Evolutionary conservation across 1,140 invertebrate genomes (phyloP).

Genomic region (Drosophila kohkoa): DNA sequence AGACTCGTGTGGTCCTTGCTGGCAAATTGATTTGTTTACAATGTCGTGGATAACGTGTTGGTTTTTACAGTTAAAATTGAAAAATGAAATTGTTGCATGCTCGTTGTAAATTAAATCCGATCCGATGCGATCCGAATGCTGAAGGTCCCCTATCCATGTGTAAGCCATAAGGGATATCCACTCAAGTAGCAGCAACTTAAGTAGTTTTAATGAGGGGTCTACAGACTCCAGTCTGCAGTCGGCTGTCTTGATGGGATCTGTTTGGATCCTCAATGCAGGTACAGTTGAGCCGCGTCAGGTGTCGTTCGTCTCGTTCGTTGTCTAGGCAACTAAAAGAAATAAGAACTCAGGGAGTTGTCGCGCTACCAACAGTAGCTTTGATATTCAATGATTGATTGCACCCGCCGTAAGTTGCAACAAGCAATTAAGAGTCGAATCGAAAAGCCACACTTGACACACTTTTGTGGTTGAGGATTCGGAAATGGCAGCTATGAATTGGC

Average conservation of each 20-base stretch:
- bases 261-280: slow-evolving; percentile 29
- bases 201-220: slow-evolving; percentile 78
- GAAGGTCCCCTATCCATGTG: slow-evolving; percentile 18
- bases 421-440: slow-evolving; percentile 67
- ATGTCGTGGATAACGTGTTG: slow-evolving; percentile 73
- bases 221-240: slow-evolving; percentile 9
- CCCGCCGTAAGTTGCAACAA: slow-evolving; percentile 33
- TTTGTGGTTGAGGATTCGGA: slow-evolving; percentile 40
- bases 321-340: background rate
- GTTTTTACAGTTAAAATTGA: slow-evolving; percentile 82
- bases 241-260: slow-evolving; percentile 23
- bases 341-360: background rate
- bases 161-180: slow-evolving; percentile 3
- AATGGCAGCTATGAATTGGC: slow-evolving; percentile 31
- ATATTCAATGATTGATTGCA: slow-evolving; percentile 64
- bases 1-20: slow-evolving; percentile 63
- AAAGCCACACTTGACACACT: slow-evolving; percentile 61
- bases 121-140: slow-evolving; percentile 47
- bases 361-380: slow-evolving; percentile 17
- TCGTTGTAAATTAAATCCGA: slow-evolving; percentile 72
- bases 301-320: background rate
- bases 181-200: slow-evolving; percentile 66
- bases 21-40: slow-evolving; percentile 80
- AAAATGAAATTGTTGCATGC: slow-evolving; percentile 81
- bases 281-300: slow-evolving; percentile 45